A percentile compares a stretch with the other conserved stretches of the same genome.
phyloP scores from a whole-genome alignment of 2,113 vertebrate genomes.

The Balaenoptera acutorostrata region DNA sequence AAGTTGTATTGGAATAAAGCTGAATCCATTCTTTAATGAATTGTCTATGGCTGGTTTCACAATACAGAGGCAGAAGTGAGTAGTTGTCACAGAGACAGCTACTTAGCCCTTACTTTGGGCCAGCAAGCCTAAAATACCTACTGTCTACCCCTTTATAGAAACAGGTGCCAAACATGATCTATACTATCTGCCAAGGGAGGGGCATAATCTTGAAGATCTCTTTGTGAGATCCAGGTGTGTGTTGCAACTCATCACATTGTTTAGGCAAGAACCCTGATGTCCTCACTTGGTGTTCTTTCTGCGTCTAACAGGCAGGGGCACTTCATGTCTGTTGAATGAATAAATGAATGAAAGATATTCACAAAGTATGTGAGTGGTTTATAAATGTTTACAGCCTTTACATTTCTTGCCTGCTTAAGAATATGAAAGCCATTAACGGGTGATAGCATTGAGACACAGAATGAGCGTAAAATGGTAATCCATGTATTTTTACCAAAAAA shows the following conservation, averaged over 20 bases:
- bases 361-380: background rate
- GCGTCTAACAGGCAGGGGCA: background rate
- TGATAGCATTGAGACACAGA: background rate
- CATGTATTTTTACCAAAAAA: background rate
- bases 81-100: background rate
- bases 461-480: background rate
- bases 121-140: background rate
- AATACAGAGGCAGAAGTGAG: background rate
- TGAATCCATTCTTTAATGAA: background rate
- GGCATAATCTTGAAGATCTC: background rate
- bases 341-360: background rate
- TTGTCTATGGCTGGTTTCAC: background rate
- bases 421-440: background rate
- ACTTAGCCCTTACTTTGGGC: background rate
- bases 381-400: background rate
- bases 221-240: background rate
- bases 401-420: slow-evolving; percentile 18
- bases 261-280: background rate
- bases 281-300: background rate
- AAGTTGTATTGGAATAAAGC: background rate
- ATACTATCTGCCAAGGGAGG: background rate
- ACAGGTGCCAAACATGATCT: background rate
- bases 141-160: background rate
- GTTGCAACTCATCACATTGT: background rate
- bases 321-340: background rate